phyloP scores from a whole-genome alignment of 2,797 vertebrate species.

The Trematomus bernacchii region DNA sequence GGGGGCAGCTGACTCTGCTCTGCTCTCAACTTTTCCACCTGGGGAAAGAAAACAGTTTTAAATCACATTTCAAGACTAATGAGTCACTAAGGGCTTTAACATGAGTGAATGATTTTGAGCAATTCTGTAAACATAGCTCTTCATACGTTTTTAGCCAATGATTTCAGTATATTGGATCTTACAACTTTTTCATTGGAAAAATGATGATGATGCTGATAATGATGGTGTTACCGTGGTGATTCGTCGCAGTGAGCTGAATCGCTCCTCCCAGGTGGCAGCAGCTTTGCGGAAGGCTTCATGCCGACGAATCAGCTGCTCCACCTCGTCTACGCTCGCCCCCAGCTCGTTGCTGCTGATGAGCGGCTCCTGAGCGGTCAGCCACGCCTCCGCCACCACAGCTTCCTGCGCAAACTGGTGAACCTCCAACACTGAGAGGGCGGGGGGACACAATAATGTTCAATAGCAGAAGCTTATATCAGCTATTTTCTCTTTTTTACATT shows the following conservation, averaged over 20 bases:
- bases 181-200: neutral
- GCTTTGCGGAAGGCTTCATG: slow-evolving; percentile 96
- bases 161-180: neutral
- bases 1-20: slow-evolving; percentile 92
- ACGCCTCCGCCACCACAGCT: slow-evolving; percentile 95
- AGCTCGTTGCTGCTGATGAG: slow-evolving; percentile 92
- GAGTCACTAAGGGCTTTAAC: neutral
- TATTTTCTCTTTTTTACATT: too few species aligned
- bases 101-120: neutral
- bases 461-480: neutral
- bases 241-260: slow-evolving; percentile 93
- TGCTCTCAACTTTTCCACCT: slow-evolving; percentile 94
- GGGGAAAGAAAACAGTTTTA: neutral
- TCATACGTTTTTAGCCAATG: neutral
- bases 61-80: neutral
- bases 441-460: neutral
- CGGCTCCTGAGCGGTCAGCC: slow-evolving; percentile 94
- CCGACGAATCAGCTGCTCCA: slow-evolving; percentile 94
- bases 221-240: slow-evolving; percentile 89
- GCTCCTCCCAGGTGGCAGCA: slow-evolving; percentile 94
- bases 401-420: slow-evolving; percentile 98
- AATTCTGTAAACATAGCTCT: neutral
- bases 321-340: slow-evolving; percentile 94
- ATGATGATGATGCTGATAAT: neutral
- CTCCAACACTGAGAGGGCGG: slow-evolving; percentile 88